Conservation (phyloP, 2,888 invertebrate species). For the Nezara viridula region DNA sequence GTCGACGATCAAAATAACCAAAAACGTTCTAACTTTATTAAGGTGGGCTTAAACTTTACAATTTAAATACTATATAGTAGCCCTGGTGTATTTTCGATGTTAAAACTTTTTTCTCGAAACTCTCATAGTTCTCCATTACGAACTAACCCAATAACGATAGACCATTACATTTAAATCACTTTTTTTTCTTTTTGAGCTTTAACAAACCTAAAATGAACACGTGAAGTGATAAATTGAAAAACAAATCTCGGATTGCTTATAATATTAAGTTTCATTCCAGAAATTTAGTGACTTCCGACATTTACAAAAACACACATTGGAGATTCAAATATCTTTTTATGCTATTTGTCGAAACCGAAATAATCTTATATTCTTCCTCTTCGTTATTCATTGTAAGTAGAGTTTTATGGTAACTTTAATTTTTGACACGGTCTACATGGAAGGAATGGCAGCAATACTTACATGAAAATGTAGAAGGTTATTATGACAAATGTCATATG, state of each 20-base stretch:
- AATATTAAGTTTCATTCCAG: not conserved
- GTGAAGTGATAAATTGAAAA: not conserved
- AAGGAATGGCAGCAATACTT: not conserved
- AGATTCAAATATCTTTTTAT: not conserved
- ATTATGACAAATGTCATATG: slow-evolving; percentile 4
- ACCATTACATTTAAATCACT: not conserved
- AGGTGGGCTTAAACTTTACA: too few species aligned
- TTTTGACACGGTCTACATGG: not conserved
- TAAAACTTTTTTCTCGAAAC: too few species aligned
- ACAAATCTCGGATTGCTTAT: not conserved
- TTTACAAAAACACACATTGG: not conserved
- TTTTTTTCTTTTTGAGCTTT: not conserved
- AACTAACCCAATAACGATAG: not conserved
- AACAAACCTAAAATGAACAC: not conserved
- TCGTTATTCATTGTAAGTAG: not conserved
- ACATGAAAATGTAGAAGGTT: slow-evolving; percentile 12
- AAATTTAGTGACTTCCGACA: not conserved
- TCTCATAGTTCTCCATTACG: too few species aligned
- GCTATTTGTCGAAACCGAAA: not conserved
- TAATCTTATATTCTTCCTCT: not conserved
- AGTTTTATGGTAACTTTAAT: not conserved
- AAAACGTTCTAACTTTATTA: too few species aligned
- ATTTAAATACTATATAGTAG: too few species aligned
- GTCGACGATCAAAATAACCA: too few species aligned
- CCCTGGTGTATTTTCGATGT: too few species aligned